These are phyloP conservation scores for Biston betularia DNA, from an alignment of 2,888 invertebrate genomes.

Conservation along the genomic window DNA sequence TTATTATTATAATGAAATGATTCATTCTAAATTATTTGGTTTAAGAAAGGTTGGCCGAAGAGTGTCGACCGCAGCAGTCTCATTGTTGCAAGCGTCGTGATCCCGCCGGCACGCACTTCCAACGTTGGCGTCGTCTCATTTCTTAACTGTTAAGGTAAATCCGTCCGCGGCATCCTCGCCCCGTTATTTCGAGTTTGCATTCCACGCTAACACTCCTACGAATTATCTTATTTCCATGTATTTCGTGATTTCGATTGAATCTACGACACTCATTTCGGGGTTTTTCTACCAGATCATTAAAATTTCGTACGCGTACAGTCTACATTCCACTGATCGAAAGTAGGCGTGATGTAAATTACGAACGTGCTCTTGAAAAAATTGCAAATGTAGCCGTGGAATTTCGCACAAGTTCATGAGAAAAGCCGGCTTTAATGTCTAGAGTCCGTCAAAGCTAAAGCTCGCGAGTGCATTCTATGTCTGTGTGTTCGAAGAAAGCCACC, in stretches of 20 bases:
- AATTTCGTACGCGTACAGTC: slow-evolving; percentile 55
- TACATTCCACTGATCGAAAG: slow-evolving; percentile 55
- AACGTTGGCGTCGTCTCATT: slow-evolving; percentile 57
- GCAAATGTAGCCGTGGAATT: slow-evolving; percentile 42
- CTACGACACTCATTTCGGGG: slow-evolving; percentile 54
- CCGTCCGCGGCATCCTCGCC: slow-evolving; percentile 69
- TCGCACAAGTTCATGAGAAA: slow-evolving; percentile 54
- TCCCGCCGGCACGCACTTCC: slow-evolving; percentile 63
- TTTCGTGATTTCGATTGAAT: slow-evolving; percentile 69
- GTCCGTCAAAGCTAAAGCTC: slow-evolving; percentile 66
- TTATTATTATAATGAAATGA: no score
- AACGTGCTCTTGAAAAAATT: slow-evolving; percentile 53
- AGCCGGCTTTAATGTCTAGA: slow-evolving; percentile 62
- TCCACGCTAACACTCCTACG: slow-evolving; percentile 63
- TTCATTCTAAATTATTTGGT: no score
- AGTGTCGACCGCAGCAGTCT: not conserved
- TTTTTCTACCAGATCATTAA: slow-evolving; percentile 53
- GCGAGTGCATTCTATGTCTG: slow-evolving; percentile 64
- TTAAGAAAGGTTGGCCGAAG: not conserved
- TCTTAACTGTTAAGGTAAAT: slow-evolving; percentile 82
- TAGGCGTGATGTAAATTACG: slow-evolving; percentile 49
- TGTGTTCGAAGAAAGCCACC: slow-evolving; percentile 71
- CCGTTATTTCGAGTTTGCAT: slow-evolving; percentile 78
- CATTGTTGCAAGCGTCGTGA: slow-evolving; percentile 42
- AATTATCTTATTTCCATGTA: slow-evolving; percentile 77